phyloP scores from a whole-genome alignment of 1,140 invertebrate genomes.

The Drosophila gunungcola region DNA sequence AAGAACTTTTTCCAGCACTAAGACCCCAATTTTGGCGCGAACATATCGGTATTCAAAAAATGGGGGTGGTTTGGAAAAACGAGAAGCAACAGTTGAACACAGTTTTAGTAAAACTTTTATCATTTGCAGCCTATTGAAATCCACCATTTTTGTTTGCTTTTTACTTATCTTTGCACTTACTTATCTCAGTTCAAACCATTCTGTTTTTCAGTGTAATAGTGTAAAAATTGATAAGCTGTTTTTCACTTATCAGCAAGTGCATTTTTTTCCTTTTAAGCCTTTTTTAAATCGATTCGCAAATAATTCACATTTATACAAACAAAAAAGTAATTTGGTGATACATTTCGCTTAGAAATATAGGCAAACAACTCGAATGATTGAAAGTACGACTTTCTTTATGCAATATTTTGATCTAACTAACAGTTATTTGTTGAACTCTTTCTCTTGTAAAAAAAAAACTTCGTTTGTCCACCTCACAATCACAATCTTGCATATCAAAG shows the following conservation, averaged over 20 bases:
- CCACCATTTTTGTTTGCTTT: background rate
- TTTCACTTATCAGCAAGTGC: background rate
- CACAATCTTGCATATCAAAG: no score
- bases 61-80: background rate
- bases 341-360: no score
- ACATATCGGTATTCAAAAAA: conserved; percentile 2
- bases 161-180: background rate
- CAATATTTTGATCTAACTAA: no score
- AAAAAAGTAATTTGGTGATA: no score
- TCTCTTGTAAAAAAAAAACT: no score
- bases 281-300: background rate
- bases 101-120: background rate
- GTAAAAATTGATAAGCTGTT: background rate
- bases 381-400: no score
- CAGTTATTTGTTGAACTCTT: no score
- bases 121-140: no score
- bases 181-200: background rate
- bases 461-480: no score
- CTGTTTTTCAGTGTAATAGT: background rate
- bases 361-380: no score
- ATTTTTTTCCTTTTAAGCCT: background rate
- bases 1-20: conserved; percentile 29
- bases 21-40: conserved; percentile 1
- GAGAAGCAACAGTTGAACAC: background rate
- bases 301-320: background rate